These are phyloP conservation scores for Triplophysa yarkandensis DNA, from an alignment of 2,797 vertebrate species.

Conservation along the genomic window DNA sequence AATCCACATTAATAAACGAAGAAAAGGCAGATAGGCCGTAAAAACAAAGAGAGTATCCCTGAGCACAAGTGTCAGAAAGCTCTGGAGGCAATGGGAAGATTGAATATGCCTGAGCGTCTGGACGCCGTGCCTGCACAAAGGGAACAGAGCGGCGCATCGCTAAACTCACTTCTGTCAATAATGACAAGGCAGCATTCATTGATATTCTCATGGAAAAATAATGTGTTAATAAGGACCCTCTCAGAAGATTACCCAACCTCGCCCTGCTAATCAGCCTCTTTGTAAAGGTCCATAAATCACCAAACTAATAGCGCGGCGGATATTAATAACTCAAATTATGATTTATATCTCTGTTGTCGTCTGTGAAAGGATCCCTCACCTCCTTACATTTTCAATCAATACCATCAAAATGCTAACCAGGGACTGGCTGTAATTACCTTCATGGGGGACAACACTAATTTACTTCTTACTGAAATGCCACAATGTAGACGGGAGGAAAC, in stretches of 20 bases:
- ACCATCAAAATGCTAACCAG: constrained; percentile 59
- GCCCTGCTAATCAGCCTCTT: constrained; percentile 64
- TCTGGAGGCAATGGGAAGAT: constrained; percentile 24
- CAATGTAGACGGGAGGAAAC: constrained; percentile 31
- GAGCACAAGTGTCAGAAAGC: constrained; percentile 24
- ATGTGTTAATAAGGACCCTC: constrained; percentile 66
- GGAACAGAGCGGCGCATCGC: constrained; percentile 28
- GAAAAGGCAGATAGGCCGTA: constrained; percentile 40
- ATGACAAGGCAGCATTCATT: constrained; percentile 57
- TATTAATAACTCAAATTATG: constrained; percentile 67
- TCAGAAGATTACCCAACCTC: constrained; percentile 63
- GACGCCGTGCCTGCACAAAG: constrained; percentile 38
- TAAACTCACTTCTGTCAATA: constrained; percentile 54
- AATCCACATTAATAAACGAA: constrained; percentile 26
- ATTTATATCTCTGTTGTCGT: constrained; percentile 68
- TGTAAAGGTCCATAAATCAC: constrained; percentile 66
- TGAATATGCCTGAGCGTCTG: constrained; percentile 18
- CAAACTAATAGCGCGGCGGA: constrained; percentile 62
- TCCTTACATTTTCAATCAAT: constrained; percentile 62
- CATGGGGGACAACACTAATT: constrained; percentile 58
- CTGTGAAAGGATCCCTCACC: constrained; percentile 60
- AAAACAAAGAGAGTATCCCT: constrained; percentile 39
- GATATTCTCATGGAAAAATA: constrained; percentile 63
- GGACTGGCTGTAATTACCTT: constrained; percentile 62
- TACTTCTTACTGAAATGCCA: constrained; percentile 33